Conservation (phyloP, 1,140 invertebrate genomes). For the Meteorus sp. region DNA sequence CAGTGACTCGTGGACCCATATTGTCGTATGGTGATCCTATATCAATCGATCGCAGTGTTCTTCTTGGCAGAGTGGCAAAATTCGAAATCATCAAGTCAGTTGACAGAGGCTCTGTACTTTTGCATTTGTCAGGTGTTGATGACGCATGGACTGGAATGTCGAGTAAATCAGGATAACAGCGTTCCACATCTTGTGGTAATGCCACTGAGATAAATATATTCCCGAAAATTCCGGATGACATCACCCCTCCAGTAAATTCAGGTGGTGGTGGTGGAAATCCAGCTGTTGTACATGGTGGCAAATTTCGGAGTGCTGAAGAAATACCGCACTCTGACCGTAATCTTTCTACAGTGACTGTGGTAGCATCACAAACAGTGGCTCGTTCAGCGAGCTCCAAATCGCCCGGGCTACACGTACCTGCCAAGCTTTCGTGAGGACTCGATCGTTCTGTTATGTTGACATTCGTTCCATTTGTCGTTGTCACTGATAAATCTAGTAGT, state of each 20-base stretch:
- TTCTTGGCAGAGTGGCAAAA: constrained; percentile 67
- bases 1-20: constrained; percentile 85
- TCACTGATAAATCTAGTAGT: constrained; percentile 75
- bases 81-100: constrained; percentile 54
- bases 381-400: constrained; percentile 61
- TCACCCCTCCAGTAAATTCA: constrained; percentile 67
- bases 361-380: constrained; percentile 55
- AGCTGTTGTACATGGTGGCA: constrained; percentile 47
- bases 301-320: constrained; percentile 35
- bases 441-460: constrained; percentile 55
- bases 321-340: constrained; percentile 53
- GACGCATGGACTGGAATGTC: constrained; percentile 63
- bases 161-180: constrained; percentile 74
- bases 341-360: constrained; percentile 79
- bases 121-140: constrained; percentile 31
- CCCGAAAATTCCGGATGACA: constrained; percentile 65
- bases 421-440: constrained; percentile 58
- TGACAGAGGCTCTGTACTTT: constrained; percentile 32
- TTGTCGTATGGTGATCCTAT: constrained; percentile 74
- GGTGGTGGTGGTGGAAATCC: constrained; percentile 67
- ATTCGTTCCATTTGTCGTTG: constrained; percentile 74
- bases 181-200: constrained; percentile 68
- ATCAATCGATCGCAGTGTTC: constrained; percentile 45
- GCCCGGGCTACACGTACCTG: constrained; percentile 59
- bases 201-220: constrained; percentile 78